Percentiles rank a stretch among this genome's conserved stretches.
Conservation (phyloP, 1,140 invertebrate genomes). For the Zaprionus camerounensis region DNA sequence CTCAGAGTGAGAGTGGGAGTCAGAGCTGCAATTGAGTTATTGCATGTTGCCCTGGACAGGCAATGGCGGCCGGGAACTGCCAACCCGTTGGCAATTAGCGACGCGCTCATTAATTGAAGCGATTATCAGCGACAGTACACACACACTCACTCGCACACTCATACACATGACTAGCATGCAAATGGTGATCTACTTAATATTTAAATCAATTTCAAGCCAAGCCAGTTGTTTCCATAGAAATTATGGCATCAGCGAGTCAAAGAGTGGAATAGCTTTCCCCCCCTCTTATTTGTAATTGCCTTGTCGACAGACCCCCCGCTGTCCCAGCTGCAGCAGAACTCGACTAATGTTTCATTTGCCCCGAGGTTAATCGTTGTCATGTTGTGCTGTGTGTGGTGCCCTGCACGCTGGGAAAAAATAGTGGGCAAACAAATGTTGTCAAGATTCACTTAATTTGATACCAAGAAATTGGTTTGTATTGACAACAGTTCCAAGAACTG, state of each 20-base stretch:
- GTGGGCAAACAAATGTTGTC: slow-evolving; percentile 13
- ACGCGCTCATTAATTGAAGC: slow-evolving; percentile 66
- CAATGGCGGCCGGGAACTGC: slow-evolving; percentile 31
- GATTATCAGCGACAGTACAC: slow-evolving; percentile 44
- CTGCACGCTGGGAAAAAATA: not conserved
- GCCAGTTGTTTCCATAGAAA: slow-evolving; percentile 3
- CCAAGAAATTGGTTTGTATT: slow-evolving; percentile 22
- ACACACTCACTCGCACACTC: slow-evolving; percentile 1
- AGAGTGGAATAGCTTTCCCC: not conserved
- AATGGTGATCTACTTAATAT: slow-evolving; percentile 24
- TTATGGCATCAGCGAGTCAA: slow-evolving; percentile 6
- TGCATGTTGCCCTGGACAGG: slow-evolving; percentile 45
- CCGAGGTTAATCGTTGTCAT: not conserved
- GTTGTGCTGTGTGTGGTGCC: too few species aligned
- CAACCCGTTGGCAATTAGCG: slow-evolving; percentile 63
- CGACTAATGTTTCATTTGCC: not conserved
- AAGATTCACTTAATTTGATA: slow-evolving; percentile 8
- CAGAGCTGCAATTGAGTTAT: slow-evolving; percentile 68
- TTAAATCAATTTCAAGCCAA: slow-evolving; percentile 33
- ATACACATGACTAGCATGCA: slow-evolving; percentile 8
- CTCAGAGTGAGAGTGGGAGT: not conserved
- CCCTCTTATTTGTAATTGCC: slow-evolving; percentile 6
- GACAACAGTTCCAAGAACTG: not conserved
- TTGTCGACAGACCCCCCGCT: not conserved
- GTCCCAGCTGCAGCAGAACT: not conserved